phyloP scores from a whole-genome alignment of 2,888 invertebrate species.

The Hydroisotoma schaefferi region DNA sequence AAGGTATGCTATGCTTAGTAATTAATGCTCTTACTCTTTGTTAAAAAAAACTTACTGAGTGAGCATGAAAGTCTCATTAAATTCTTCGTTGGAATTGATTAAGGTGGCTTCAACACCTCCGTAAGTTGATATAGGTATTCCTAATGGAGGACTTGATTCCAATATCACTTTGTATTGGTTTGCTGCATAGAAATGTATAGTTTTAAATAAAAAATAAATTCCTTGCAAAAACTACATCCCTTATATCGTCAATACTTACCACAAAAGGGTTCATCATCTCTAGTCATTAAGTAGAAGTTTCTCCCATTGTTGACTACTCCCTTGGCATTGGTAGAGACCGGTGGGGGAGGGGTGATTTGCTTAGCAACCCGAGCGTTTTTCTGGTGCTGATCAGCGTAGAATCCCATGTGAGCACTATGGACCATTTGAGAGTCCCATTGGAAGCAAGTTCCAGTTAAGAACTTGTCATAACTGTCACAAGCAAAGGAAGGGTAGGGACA shows the following conservation, averaged over 20 bases:
- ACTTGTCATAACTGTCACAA: constrained; percentile 78
- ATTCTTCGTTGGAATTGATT: constrained; percentile 58
- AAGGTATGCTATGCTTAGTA: background rate
- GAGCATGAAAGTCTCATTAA: constrained; percentile 85
- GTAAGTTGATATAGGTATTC: constrained; percentile 64
- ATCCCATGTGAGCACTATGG: constrained; percentile 86
- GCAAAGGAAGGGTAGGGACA: constrained; percentile 90
- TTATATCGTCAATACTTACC: constrained; percentile 56
- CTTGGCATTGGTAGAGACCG: background rate
- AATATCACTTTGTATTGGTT: constrained; percentile 83
- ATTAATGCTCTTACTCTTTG: background rate
- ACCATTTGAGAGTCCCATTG: constrained; percentile 58
- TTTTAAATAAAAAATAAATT: background rate
- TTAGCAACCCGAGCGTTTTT: background rate
- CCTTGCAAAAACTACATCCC: background rate
- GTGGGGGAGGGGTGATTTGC: background rate
- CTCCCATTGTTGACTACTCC: constrained; percentile 18
- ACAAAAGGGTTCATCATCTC: constrained; percentile 89
- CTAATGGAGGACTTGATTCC: constrained; percentile 63
- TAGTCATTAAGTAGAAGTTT: constrained; percentile 74
- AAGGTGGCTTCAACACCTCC: constrained; percentile 71
- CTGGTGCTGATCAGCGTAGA: constrained; percentile 70
- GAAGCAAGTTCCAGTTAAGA: constrained; percentile 73
- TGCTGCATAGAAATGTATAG: constrained; percentile 56
- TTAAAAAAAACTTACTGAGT: constrained; percentile 63